Evolutionary conservation across 1,140 invertebrate species (phyloP).

Genomic region (Asobara japonica): DNA sequence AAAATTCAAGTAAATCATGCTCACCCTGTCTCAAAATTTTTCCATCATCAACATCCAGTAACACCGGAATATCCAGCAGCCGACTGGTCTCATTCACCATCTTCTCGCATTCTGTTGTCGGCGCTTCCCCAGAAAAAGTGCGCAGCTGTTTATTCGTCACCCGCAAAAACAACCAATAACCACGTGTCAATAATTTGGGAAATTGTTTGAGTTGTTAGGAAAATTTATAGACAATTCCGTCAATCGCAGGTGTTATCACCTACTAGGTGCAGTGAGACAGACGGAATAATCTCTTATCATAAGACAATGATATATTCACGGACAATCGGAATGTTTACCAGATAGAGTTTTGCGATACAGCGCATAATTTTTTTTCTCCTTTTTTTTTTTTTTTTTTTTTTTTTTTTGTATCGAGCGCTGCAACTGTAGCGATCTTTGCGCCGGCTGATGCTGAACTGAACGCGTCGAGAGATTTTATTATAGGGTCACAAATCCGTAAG

Average conservation of each 20-base stretch:
- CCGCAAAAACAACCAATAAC: neutral
- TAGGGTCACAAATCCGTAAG: no score
- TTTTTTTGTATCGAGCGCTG: no score
- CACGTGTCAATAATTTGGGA: no score
- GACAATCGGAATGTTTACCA: neutral
- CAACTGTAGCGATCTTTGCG: neutral
- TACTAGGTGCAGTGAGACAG: neutral
- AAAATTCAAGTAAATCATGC: neutral
- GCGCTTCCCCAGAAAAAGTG: slow-evolving; percentile 14
- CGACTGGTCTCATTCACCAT: slow-evolving; percentile 7
- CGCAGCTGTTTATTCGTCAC: neutral
- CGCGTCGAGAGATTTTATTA: no score
- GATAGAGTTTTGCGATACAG: neutral
- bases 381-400: no score
- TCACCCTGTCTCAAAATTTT: neutral
- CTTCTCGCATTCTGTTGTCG: neutral
- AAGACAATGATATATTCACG: slow-evolving; percentile 1
- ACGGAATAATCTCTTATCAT: neutral
- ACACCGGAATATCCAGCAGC: neutral
- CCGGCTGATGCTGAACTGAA: no score
- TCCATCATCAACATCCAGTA: neutral
- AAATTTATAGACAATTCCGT: neutral
- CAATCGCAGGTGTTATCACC: neutral
- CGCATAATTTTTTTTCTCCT: neutral
- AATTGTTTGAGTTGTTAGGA: no score